Base-by-base conservation (phyloP, 2,888 invertebrate species). In the Phortica okadai region DNA sequence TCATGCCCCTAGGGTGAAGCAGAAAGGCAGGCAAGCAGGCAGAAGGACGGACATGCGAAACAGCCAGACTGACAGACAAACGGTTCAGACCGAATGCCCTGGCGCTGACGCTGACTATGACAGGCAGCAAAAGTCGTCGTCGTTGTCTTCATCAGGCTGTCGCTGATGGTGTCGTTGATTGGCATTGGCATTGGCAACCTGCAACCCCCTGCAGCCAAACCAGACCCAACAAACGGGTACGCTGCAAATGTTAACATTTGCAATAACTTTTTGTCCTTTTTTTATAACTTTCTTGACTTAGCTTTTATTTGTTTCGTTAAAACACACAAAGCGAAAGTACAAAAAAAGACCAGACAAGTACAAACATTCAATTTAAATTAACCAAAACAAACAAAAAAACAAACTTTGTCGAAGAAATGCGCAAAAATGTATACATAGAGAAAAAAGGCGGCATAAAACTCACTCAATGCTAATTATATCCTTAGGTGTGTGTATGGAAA, bases 81-180 rank as follows among this genome's bases (percentile, higher is more conserved):
- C 50, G 50, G 14, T 2, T 3, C 2, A 14, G 14, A 14, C 8
- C 50, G 50, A 4, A 70, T 54, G 10, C 54, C 50, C 50, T 33
- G 33, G 4, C 33, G 1, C 33, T 10, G 33, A 4, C 10, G 64
- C 64, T 41, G 64, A 33, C 33, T 33, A 2, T 33, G 33, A 33
- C 45, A 10, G 5, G 50, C 33, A 33, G 16, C 5, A 69, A 69
- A 56, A 70, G 14, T 50, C 50, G 10, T 50, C 50, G 50, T 50
- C 50, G 50, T 14, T 50, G 10, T 50, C 14, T 50, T 14, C 50
- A 8, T 50, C 10, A 14, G 14, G 2, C 80, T 79, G 82, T 80
- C 81, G 78, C 83, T 88, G 88, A 86, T 86, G 88, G 88, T 83
- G 87, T 86, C 78, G 87, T 82, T 87, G 86, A 86, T 86, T 86